phyloP scores from a whole-genome alignment of 2,797 vertebrate genomes.

The Crenuchus spilurus region DNA sequence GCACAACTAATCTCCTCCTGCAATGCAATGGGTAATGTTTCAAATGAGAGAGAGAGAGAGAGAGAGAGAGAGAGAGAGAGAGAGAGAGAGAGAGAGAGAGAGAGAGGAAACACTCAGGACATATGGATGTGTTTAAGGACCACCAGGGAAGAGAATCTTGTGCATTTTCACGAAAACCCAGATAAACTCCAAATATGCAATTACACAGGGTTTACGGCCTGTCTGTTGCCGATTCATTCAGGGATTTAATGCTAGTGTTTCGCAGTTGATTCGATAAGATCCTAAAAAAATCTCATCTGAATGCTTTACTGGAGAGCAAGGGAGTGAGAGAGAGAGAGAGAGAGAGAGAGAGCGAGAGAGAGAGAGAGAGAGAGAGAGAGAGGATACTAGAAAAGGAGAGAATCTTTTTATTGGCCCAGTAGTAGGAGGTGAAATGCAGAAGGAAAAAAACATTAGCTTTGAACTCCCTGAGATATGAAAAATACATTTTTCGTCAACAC shows the following conservation, averaged over 20 bases:
- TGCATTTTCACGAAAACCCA: conserved; percentile 84
- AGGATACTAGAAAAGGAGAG: background rate
- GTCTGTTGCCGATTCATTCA: conserved; percentile 83
- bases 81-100: conserved; percentile 37
- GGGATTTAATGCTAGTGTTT: conserved; percentile 80
- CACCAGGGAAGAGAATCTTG: conserved; percentile 86
- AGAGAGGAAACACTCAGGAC: conserved; percentile 74
- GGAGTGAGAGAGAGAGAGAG: background rate
- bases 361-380: background rate
- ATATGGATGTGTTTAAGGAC: conserved; percentile 89
- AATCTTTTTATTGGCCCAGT: too few species aligned
- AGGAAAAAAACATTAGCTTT: too few species aligned
- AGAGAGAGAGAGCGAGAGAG: background rate
- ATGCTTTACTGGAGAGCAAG: background rate
- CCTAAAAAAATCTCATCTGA: background rate
- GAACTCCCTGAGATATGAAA: too few species aligned
- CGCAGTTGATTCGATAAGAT: conserved; percentile 57
- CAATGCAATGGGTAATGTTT: conserved; percentile 65
- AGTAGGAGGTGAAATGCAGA: too few species aligned
- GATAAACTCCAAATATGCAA: conserved; percentile 89
- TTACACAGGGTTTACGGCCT: conserved; percentile 84
- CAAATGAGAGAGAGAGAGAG: conserved; percentile 48
- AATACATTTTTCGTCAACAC: too few species aligned
- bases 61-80: conserved; percentile 40
- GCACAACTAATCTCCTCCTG: conserved; percentile 69